Evolutionary conservation across 2,113 vertebrate species (phyloP).

Genomic region (Aramus guarauna): DNA sequence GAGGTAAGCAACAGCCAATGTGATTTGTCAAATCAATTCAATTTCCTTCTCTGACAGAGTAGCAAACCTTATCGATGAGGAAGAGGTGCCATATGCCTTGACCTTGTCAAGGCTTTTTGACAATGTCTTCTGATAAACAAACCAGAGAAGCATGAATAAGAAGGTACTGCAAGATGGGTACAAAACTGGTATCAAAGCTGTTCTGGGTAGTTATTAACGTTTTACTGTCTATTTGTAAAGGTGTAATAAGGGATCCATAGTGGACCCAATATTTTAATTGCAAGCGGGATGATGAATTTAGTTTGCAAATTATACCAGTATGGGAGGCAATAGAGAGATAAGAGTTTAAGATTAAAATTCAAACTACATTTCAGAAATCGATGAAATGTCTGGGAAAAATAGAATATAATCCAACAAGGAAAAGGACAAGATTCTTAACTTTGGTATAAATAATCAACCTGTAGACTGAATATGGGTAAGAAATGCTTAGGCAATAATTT

Average conservation of each 20-base stretch:
- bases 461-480: neutral
- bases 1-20: neutral
- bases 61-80: neutral
- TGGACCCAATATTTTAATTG: neutral
- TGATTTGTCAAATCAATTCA: neutral
- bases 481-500: neutral
- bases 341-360: neutral
- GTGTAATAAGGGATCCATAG: neutral
- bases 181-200: neutral
- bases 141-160: neutral
- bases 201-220: neutral
- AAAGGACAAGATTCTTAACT: neutral
- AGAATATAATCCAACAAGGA: neutral
- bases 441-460: neutral
- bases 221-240: neutral
- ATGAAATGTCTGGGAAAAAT: neutral
- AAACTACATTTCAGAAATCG: neutral
- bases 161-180: neutral
- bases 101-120: neutral
- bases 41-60: neutral
- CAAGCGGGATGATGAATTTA: neutral
- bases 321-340: neutral
- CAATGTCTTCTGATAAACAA: neutral
- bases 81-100: neutral
- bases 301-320: neutral